phyloP scores from a whole-genome alignment of 2,113 vertebrate species.

The Rhabdornis inornatus region DNA sequence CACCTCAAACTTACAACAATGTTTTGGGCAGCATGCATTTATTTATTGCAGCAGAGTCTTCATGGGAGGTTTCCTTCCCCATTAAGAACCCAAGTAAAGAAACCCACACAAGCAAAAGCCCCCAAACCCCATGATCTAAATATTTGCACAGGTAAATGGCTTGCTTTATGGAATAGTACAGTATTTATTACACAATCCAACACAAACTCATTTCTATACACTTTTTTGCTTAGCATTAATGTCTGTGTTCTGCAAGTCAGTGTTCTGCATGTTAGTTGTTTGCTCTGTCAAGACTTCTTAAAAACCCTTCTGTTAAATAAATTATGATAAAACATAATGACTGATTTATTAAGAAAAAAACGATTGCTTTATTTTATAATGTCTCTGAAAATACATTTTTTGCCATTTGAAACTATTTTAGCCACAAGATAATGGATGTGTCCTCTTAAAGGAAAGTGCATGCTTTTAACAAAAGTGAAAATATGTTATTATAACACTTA shows the following conservation, averaged over 20 bases:
- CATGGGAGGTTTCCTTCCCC: background rate
- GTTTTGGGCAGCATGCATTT: background rate
- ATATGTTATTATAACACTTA: background rate
- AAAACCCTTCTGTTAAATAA: background rate
- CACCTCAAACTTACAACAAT: background rate
- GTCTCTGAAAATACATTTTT: background rate
- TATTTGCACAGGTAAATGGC: background rate
- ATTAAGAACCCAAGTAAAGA: background rate
- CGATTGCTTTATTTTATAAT: background rate
- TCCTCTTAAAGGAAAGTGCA: background rate
- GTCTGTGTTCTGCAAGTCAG: background rate
- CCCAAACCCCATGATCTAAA: background rate
- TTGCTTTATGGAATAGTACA: background rate
- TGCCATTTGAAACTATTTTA: background rate
- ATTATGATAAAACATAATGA: background rate
- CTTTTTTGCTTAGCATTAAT: background rate
- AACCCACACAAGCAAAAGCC: background rate
- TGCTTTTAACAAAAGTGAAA: background rate
- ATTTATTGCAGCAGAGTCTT: background rate
- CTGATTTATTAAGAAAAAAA: background rate
- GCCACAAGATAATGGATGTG: background rate
- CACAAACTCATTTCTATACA: background rate
- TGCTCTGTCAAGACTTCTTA: background rate
- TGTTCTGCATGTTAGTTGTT: background rate
- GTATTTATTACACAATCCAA: background rate